Evolutionary conservation across 2,797 vertebrate genomes (phyloP), one percentile per base, ranked within the genome.

Genomic region (Enteromius argenteus): DNA sequence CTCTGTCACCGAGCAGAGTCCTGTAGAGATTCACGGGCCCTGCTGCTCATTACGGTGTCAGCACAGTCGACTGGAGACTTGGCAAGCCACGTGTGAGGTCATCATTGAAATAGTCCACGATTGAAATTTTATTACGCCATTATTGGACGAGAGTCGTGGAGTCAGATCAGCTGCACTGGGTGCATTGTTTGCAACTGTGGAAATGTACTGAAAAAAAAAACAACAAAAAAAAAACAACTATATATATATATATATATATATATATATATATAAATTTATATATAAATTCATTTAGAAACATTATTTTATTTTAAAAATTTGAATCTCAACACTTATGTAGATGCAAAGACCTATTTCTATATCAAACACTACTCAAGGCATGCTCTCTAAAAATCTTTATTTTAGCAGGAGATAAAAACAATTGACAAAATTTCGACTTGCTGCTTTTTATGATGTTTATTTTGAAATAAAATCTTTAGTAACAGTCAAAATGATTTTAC

Each of bases 1-100:
- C 66, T 75, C 71, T 37, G 79, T 83, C 58, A 84, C 35, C 67
- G 62, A 23, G 23, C 44, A 35, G 37, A 42, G 19, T 60, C 79
- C 44, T 1, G 56, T 27, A 5, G 58, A 64, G 44, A 83, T 49
- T 66, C 69, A 66, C 4, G 1, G 35, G 67, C 60, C 58, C 73
- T 67, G 53, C 53, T 37, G 46, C 58, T 75, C 14, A 62, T 79
- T 49, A 44, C 19, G 30, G 44, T 13, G 27, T 69, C 49, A 30
- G 35, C n/a, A 49, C 19, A 72, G 23, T 49, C 23, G 8, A 32
- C 14, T 11, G 15, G 37, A 78, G 56, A 78, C 37, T 21, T 23
- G 51, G 35, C 15, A 30, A 60, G 9, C 75, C 23, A 17, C 23
- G 27, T 4, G 23, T 32, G 58, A 64, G 27, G 23, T 66, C 58